Evolutionary conservation across 2,113 vertebrate species (phyloP).

Genomic region (Protobothrops flavoviridis): DNA sequence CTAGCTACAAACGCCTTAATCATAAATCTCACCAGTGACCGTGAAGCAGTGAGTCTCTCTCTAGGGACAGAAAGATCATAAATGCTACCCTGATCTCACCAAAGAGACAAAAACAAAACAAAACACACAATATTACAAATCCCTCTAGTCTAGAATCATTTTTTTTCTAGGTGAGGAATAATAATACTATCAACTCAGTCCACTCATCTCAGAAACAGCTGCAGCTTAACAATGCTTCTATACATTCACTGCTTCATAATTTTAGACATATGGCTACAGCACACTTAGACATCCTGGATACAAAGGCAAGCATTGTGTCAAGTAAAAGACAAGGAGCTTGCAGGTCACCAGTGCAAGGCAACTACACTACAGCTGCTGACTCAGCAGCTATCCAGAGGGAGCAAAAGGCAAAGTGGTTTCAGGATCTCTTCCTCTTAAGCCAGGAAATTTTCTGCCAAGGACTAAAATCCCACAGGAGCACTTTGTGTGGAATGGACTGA

Average conservation of each 20-base stretch:
- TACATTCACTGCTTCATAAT: background rate
- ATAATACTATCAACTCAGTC: background rate
- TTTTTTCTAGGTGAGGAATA: background rate
- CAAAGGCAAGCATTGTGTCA: background rate
- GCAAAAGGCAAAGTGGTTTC: background rate
- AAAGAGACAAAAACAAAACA: background rate
- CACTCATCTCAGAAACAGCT: background rate
- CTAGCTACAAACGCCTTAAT: background rate
- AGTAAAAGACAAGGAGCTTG: background rate
- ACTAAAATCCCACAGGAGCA: background rate
- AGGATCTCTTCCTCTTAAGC: background rate
- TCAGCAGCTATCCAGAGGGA: background rate
- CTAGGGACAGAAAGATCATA: background rate
- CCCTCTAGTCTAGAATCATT: background rate
- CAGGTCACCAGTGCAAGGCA: background rate
- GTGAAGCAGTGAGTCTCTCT: background rate
- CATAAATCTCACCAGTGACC: background rate
- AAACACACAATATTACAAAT: background rate
- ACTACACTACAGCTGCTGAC: background rate
- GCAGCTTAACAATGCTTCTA: background rate
- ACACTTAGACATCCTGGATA: background rate
- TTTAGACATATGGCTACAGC: background rate
- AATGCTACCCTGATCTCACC: background rate
- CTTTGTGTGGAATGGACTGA: background rate
- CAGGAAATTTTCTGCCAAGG: background rate